A percentile compares a stretch with the other conserved stretches of the same genome.
Conservation (phyloP, 1,140 invertebrate species). For the Conopomorpha cramerella region DNA sequence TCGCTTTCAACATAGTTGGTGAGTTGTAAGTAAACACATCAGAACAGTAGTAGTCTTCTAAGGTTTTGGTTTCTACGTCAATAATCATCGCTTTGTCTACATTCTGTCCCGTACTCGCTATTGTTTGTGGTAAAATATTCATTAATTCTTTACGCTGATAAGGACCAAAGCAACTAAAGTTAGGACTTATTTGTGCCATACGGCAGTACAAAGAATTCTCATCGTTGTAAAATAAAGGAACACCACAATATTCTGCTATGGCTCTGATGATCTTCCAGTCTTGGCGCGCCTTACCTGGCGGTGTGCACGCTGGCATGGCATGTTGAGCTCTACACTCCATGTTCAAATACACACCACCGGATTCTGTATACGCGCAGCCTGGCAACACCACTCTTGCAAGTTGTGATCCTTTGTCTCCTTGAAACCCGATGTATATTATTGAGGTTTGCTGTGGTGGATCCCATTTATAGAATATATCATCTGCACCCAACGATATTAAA, state of each 20-base stretch:
- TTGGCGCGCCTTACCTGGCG: conserved; percentile 31
- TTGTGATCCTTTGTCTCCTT: conserved; percentile 73
- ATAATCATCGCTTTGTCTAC: conserved; percentile 3
- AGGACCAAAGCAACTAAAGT: conserved; percentile 18
- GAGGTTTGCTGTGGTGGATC: conserved; percentile 11
- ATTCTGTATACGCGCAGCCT: conserved; percentile 76
- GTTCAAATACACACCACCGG: conserved; percentile 34
- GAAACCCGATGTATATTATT: conserved; percentile 65
- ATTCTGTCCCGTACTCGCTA: too few species aligned
- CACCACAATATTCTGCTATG: conserved; percentile 24
- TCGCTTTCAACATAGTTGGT: conserved; percentile 29
- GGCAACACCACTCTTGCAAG: conserved; percentile 76
- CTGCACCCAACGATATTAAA: conserved; percentile 37
- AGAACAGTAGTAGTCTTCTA: conserved; percentile 38
- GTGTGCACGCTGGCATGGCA: conserved; percentile 32
- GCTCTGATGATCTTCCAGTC: conserved; percentile 48
- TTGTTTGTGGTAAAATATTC: conserved; percentile 11
- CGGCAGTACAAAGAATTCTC: conserved; percentile 17
- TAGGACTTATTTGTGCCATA: conserved; percentile 34
- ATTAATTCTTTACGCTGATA: conserved; percentile 28
- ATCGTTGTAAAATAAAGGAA: conserved; percentile 29
- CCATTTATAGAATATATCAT: conserved; percentile 34
- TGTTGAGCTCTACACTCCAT: conserved; percentile 39
- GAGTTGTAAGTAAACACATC: conserved; percentile 41
- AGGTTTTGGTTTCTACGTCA: conserved; percentile 25